Evolutionary conservation across 2,888 invertebrate genomes (phyloP), one percentile per base, ranked within the genome.

Genomic region (Spisula subtruncata): DNA sequence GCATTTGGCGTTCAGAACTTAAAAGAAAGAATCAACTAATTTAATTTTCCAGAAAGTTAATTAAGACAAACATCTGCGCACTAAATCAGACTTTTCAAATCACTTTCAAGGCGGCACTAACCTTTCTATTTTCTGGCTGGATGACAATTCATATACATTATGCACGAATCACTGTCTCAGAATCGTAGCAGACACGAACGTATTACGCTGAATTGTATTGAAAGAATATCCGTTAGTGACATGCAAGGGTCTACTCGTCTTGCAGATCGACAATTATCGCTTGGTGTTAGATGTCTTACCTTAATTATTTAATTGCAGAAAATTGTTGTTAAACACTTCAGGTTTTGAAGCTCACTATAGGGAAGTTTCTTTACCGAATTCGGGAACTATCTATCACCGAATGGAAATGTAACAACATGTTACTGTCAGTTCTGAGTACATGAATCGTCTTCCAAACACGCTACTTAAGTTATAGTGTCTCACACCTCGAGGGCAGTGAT

Each of bases 1-100:
- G 60, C 25, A 66, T 66, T 56, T 66, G 60, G 60, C 60, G 60
- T 66, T 66, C 60, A 25, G 60, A 4, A 66, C 60, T n/a, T 1
- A 66, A 66, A 66, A 8, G n/a, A n/a, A 25, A 66, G 25, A 66
- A 10, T 25, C 6, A 25, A 25, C 60, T 66, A 66, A 66, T 66
- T 66, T 66, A 66, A 66, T 66, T 25, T 66, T 25, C 60, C 60
- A 51, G 1, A 8, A n/a, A 66, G 6, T 20, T 25, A 66, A 66
- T 66, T 66, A 66, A 66, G 60, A 66, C 60, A 66, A 66, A 66
- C 60, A 66, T 66, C 60, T 66, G 60, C 60, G 60, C 25, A 66
- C 25, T 66, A 66, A 66, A 25, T 66, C 60, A 66, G 60, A n/a
- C n/a, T 66, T 66, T 66, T 66, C 60, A 66, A 66, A 66, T 66